These are phyloP conservation scores for Rhysida immarginata DNA, from an alignment of 1,140 invertebrate species.

Conservation along the genomic window DNA sequence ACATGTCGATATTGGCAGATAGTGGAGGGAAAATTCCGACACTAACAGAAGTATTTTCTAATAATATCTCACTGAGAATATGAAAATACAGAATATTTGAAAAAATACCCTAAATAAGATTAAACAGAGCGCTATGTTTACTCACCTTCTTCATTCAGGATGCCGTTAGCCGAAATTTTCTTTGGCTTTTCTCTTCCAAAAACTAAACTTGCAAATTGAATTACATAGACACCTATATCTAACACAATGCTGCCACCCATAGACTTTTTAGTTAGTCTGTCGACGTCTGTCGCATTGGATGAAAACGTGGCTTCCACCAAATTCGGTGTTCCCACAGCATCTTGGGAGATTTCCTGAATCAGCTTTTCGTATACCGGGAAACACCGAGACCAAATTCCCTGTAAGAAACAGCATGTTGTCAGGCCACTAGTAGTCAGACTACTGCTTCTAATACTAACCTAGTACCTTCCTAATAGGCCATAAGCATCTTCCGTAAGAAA, in stretches of 20 bases:
- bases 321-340: conserved; percentile 51
- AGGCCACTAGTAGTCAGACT: too few relatives aligned
- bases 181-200: conserved; percentile 45
- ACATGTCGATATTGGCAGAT: too few relatives aligned
- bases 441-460: too few relatives aligned
- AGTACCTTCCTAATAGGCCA: too few relatives aligned
- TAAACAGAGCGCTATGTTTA: too few relatives aligned
- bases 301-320: conserved; percentile 53
- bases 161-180: conserved; percentile 26
- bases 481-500: too few relatives aligned
- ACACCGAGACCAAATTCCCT: conserved; percentile 64
- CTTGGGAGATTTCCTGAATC: conserved; percentile 39
- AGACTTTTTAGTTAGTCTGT: conserved; percentile 34
- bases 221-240: conserved; percentile 64
- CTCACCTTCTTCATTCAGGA: neutral
- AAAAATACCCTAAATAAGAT: too few relatives aligned
- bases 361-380: conserved; percentile 56
- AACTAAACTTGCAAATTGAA: conserved; percentile 57
- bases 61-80: too few relatives aligned
- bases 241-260: conserved; percentile 64
- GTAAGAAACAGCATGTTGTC: too few relatives aligned
- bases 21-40: too few relatives aligned
- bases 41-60: too few relatives aligned
- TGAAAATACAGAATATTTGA: too few relatives aligned
- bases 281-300: conserved; percentile 35